These are phyloP conservation scores for Propithecus perrieri DNA, from an alignment of 2,797 vertebrate species.

Conservation along the genomic window DNA sequence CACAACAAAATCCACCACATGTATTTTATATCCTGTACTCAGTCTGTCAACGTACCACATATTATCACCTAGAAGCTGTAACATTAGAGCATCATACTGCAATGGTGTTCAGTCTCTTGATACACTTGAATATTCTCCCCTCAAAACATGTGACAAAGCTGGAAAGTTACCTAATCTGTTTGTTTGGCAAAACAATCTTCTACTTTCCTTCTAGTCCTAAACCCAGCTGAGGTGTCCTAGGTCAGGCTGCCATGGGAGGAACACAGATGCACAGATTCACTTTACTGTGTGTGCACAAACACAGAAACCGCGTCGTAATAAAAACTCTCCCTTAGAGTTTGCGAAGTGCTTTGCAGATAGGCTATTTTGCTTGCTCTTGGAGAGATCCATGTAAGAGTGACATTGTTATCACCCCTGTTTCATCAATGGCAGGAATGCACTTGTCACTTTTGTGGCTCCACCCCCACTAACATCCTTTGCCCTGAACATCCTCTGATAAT, in stretches of 20 bases:
- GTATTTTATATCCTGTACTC: neutral
- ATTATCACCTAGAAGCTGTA: neutral
- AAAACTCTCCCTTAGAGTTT: neutral
- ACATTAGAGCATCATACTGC: neutral
- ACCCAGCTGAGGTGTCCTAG: neutral
- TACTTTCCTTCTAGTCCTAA: neutral
- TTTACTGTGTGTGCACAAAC: neutral
- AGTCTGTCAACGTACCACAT: neutral
- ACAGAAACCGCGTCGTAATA: neutral
- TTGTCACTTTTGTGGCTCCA: neutral
- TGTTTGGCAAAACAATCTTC: neutral
- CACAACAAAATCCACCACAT: fast-evolving
- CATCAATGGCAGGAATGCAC: too few species aligned
- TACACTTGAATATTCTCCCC: neutral
- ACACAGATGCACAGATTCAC: neutral
- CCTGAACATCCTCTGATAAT: neutral
- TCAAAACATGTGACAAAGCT: neutral
- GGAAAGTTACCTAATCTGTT: neutral
- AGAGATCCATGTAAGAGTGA: neutral
- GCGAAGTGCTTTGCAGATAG: neutral
- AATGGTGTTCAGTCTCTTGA: neutral
- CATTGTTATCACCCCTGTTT: too few species aligned
- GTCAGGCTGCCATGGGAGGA: neutral
- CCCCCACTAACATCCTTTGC: neutral
- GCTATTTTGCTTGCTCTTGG: neutral